Conservation (phyloP, 2,113 vertebrate genomes). For the Bujurquina vittata region DNA sequence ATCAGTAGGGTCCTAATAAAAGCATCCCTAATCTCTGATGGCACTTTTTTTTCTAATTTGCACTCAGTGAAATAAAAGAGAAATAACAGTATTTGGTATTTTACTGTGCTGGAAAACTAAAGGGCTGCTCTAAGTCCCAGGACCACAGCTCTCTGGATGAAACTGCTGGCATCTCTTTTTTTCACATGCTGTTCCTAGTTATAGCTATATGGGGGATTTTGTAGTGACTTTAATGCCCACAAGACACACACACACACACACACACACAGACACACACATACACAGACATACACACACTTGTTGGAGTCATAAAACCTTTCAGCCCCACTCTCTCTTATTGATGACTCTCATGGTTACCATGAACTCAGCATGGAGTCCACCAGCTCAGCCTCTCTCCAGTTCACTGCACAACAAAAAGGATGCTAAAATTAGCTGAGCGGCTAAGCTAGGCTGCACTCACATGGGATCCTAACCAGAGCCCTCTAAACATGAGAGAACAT, state of each 20-base stretch:
- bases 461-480: constrained; percentile 60
- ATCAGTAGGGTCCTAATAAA: background rate
- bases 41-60: constrained; percentile 23
- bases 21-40: constrained; percentile 25
- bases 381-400: constrained; percentile 63
- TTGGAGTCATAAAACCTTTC: constrained; percentile 71
- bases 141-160: constrained; percentile 10
- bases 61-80: constrained; percentile 33
- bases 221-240: constrained; percentile 59
- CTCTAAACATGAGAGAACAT: constrained; percentile 60
- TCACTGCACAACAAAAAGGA: constrained; percentile 64
- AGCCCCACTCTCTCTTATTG: constrained; percentile 67
- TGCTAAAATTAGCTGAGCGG: constrained; percentile 77
- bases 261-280: constrained; percentile 20
- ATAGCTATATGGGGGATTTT: constrained; percentile 45
- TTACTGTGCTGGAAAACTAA: constrained; percentile 26
- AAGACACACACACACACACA: constrained; percentile 21
- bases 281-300: constrained; percentile 17
- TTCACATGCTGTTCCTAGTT: constrained; percentile 32
- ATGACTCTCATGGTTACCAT: constrained; percentile 74
- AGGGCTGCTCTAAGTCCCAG: background rate
- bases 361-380: constrained; percentile 67
- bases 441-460: constrained; percentile 58
- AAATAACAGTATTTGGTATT: constrained; percentile 25
- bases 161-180: constrained; percentile 23